A percentile compares a stretch with the other conserved stretches of the same genome.
Evolutionary conservation across 1,140 invertebrate species (phyloP).

Genomic region (Nymphalis io): DNA sequence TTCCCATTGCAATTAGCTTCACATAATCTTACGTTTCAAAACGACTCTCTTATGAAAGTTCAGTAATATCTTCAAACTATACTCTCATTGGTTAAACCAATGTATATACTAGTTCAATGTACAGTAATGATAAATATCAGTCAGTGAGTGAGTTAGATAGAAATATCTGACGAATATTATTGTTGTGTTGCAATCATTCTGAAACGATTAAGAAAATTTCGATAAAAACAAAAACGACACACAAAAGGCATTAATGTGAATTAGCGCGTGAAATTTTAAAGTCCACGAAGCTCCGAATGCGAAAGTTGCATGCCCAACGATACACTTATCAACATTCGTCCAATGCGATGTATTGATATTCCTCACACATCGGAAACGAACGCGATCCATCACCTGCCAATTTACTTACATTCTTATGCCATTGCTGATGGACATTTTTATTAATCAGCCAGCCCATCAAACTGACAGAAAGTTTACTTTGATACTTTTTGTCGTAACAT

Average conservation of each 20-base stretch:
- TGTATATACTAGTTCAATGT: too few species aligned
- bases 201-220: too few species aligned
- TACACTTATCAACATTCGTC: conserved; percentile 39
- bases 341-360: conserved; percentile 36
- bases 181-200: too few species aligned
- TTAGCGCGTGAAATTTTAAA: background rate
- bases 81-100: background rate
- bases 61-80: background rate
- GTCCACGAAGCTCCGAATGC: conserved; percentile 13
- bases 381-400: conserved; percentile 43
- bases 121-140: too few species aligned
- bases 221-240: background rate
- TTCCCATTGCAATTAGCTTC: conserved; percentile 38
- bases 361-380: conserved; percentile 35
- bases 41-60: background rate
- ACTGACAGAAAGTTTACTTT: conserved; percentile 17
- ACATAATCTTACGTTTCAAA: conserved; percentile 7
- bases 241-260: background rate
- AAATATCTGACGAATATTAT: too few species aligned
- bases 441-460: conserved; percentile 38
- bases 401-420: conserved; percentile 45
- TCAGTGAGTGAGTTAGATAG: too few species aligned
- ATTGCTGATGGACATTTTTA: conserved; percentile 43
- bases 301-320: conserved; percentile 39
- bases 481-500: conserved; percentile 15